Evolutionary conservation across 2,888 invertebrate genomes (phyloP).

Genomic region (Bimastos eiseni): DNA sequence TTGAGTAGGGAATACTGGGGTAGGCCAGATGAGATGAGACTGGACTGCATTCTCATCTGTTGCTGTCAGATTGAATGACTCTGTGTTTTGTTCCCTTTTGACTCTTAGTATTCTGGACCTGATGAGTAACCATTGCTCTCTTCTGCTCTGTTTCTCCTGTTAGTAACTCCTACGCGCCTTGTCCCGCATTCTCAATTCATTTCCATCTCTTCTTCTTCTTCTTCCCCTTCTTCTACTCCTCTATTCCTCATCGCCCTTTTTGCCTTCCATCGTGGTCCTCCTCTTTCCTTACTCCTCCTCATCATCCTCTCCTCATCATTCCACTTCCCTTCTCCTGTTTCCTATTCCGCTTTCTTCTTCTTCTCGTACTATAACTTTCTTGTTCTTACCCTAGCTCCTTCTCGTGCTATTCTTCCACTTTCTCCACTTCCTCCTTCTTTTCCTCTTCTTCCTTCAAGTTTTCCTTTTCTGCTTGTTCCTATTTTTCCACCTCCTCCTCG

Average conservation of each 20-base stretch:
- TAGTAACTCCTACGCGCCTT: background rate
- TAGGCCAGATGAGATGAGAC: background rate
- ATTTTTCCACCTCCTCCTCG: background rate
- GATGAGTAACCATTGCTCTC: background rate
- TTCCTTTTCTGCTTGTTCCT: too few relatives aligned
- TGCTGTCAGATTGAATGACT: background rate
- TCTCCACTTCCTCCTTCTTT: background rate
- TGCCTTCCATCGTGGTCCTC: background rate
- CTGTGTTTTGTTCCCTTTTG: background rate
- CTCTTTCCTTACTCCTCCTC: background rate
- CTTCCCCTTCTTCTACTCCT: background rate
- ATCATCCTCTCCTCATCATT: background rate
- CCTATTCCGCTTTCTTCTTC: background rate
- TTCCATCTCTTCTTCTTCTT: background rate
- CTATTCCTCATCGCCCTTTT: too few relatives aligned
- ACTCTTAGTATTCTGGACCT: background rate
- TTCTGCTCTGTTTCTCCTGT: background rate
- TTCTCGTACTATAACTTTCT: too few relatives aligned
- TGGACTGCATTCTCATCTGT: background rate
- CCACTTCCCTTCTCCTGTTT: background rate
- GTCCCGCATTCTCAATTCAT: background rate
- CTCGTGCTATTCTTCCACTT: background rate
- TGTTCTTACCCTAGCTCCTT: background rate
- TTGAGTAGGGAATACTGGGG: background rate
- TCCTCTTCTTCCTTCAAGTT: background rate